Evolutionary conservation across 2,113 vertebrate genomes (phyloP).

Genomic region (Prionailurus bengalensis): DNA sequence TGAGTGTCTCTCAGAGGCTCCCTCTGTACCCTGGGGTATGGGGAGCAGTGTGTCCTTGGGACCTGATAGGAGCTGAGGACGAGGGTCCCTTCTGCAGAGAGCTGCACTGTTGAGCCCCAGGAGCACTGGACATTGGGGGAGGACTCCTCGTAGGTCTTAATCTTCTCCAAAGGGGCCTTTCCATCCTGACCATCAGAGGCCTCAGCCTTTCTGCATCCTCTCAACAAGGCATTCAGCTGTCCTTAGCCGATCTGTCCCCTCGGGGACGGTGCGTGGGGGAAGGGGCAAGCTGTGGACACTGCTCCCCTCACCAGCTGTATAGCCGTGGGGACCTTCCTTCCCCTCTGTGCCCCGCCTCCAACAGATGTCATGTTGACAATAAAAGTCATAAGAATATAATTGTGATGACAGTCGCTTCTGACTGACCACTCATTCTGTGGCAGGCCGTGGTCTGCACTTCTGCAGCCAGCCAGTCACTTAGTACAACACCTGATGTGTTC

Average conservation of each 20-base stretch:
- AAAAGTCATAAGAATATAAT: background rate
- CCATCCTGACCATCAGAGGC: background rate
- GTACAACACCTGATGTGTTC: fast-evolving
- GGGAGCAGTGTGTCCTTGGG: background rate
- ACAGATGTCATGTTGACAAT: background rate
- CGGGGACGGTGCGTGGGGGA: too few species aligned
- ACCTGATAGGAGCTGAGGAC: background rate
- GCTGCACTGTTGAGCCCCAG: background rate
- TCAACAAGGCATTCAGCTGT: background rate
- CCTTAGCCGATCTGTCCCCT: background rate
- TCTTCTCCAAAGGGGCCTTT: background rate
- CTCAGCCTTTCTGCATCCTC: background rate
- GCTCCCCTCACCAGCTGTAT: background rate
- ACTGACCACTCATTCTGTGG: background rate
- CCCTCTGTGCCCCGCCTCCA: background rate
- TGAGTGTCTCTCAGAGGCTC: background rate
- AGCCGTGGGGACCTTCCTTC: too few species aligned
- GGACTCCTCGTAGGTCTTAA: background rate
- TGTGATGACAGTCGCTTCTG: background rate
- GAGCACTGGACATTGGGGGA: background rate
- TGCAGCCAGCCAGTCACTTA: background rate
- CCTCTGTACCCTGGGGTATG: background rate
- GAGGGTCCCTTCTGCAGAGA: background rate
- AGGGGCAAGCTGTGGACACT: background rate
- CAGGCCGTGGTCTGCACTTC: fast-evolving